Evolutionary conservation across 2,797 vertebrate genomes (phyloP).

Genomic region (Morelia viridis): DNA sequence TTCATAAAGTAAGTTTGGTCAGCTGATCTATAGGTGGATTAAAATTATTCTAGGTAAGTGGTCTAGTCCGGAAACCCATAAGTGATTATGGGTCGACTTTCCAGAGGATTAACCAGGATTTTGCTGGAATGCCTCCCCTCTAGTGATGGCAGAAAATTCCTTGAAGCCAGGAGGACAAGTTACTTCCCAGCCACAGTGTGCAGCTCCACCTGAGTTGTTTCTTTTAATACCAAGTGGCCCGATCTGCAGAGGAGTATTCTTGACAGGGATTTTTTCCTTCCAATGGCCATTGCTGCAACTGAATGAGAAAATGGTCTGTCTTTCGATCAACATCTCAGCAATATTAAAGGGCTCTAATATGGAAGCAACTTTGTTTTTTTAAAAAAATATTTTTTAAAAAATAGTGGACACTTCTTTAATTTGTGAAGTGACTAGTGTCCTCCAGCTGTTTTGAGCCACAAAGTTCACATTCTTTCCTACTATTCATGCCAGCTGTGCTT

Average conservation of each 20-base stretch:
- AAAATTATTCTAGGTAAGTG: neutral
- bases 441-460: neutral
- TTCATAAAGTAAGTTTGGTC: neutral
- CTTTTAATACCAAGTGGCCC: no score
- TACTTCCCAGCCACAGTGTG: no score
- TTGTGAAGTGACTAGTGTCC: neutral
- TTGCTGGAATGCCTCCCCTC: no score
- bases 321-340: neutral
- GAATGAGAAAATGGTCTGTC: no score
- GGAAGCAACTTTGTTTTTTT: neutral
- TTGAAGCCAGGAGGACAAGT: no score
- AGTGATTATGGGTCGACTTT: neutral
- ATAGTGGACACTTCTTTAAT: neutral
- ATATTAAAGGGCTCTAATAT: neutral
- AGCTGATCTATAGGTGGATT: neutral
- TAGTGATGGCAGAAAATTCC: no score
- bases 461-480: neutral
- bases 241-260: no score
- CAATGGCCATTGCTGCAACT: no score
- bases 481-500: neutral
- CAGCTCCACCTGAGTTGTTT: no score
- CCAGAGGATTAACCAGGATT: no score
- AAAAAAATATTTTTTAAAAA: no score
- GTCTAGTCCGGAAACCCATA: neutral
- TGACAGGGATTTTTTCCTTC: no score